phyloP scores from a whole-genome alignment of 2,797 vertebrate species.

The Enteromius radiatus region DNA sequence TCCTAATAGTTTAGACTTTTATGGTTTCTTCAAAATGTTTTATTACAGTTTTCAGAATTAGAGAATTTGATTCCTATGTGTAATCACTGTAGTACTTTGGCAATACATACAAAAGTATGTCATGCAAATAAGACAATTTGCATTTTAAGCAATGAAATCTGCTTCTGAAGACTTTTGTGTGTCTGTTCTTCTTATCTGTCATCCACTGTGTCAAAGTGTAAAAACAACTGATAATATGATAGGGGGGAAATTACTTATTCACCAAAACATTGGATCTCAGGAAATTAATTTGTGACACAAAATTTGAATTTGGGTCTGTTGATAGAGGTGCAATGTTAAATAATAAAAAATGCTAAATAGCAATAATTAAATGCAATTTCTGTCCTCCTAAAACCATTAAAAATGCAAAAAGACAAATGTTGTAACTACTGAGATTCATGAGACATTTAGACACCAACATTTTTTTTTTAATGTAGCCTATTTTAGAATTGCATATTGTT shows the following conservation, averaged over 20 bases:
- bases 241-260: not conserved
- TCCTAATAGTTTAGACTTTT: slow-evolving; percentile 24
- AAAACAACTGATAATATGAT: not conserved
- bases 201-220: not conserved
- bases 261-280: not conserved
- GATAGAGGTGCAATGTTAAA: not conserved
- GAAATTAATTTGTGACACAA: not conserved
- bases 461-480: not conserved
- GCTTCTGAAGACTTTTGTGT: not conserved
- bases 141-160: not conserved
- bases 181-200: not conserved
- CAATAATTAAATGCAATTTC: not conserved
- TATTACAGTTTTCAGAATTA: slow-evolving; percentile 1
- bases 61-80: not conserved
- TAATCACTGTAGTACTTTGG: not conserved
- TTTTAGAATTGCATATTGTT: not conserved
- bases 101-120: not conserved
- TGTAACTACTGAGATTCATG: not conserved
- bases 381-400: not conserved
- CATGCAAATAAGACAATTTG: not conserved
- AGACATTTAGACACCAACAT: not conserved
- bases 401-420: not conserved
- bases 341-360: not conserved
- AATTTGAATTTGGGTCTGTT: not conserved
- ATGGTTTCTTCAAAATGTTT: not conserved